Percentiles rank a stretch among this genome's conserved stretches.
These are phyloP conservation scores for Loris lydekkerianus DNA, from an alignment of 2,797 vertebrate species.

Conservation along the genomic window DNA sequence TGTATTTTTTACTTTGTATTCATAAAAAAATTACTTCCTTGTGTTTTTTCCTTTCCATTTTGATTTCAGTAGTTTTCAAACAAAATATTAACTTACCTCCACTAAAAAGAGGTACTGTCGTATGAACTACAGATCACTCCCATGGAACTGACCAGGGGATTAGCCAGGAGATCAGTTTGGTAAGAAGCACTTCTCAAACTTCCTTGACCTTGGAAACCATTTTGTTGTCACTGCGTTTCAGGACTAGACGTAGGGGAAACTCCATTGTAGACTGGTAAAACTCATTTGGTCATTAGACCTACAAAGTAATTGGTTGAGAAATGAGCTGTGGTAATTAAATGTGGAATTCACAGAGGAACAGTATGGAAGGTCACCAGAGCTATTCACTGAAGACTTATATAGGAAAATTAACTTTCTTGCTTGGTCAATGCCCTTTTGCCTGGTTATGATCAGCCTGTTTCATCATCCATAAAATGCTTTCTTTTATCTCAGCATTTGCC, in stretches of 20 bases:
- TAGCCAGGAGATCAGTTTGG: neutral
- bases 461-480: neutral
- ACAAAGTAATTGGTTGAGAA: neutral
- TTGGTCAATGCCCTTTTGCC: neutral
- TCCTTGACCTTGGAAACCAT: neutral
- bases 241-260: neutral
- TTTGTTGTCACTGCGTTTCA: neutral
- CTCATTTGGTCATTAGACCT: neutral
- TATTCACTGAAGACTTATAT: neutral
- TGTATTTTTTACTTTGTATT: neutral
- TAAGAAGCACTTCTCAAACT: constrained; percentile 14
- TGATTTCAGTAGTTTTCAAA: constrained; percentile 34
- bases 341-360: neutral
- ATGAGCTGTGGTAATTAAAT: neutral
- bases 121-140: neutral
- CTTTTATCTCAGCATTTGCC: neutral
- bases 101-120: neutral
- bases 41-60: neutral
- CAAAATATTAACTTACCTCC: neutral
- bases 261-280: neutral
- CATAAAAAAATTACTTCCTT: neutral
- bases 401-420: neutral
- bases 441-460: neutral
- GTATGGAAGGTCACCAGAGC: neutral
- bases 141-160: neutral